Evolutionary conservation across 2,113 vertebrate species (phyloP).

Genomic region (Ancistrus triradiatus): DNA sequence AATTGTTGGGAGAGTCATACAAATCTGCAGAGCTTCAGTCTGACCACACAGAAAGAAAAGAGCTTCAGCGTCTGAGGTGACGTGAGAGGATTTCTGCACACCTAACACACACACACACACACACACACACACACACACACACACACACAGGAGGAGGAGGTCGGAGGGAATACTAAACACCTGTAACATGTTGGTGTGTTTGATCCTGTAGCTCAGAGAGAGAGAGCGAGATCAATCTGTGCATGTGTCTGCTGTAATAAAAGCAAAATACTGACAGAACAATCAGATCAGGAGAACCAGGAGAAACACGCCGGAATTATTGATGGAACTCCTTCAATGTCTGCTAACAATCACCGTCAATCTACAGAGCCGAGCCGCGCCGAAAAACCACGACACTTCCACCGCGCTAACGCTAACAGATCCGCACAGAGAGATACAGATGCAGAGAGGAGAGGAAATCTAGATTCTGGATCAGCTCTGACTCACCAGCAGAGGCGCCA

Average conservation of each 20-base stretch:
- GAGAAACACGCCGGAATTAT: constrained; percentile 7
- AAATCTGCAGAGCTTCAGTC: constrained; percentile 33
- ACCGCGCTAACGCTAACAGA: too few relatives aligned
- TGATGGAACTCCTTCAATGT: constrained; percentile 7
- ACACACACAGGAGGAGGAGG: too few relatives aligned
- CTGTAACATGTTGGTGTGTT: constrained; percentile 57
- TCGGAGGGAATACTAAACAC: constrained; percentile 56
- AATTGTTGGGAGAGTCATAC: constrained; percentile 24
- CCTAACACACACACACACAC: constrained; percentile 23
- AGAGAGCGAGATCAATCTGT: constrained; percentile 52
- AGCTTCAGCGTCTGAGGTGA: too few relatives aligned
- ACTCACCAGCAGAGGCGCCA: too few relatives aligned
- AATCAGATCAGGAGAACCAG: constrained; percentile 12
- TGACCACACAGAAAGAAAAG: constrained; percentile 37
- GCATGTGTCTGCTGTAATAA: constrained; percentile 51
- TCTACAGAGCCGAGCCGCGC: background rate
- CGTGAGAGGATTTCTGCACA: too few relatives aligned
- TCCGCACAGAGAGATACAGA: background rate
- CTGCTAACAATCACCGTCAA: constrained; percentile 17
- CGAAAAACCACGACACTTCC: too few relatives aligned
- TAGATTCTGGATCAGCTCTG: too few relatives aligned
- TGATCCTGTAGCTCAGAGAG: constrained; percentile 54
- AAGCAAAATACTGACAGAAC: constrained; percentile 34
- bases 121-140: background rate
- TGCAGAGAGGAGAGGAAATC: background rate